A percentile compares a stretch with the other conserved stretches of the same genome.
These are phyloP conservation scores for Drosophila arizonae DNA, from an alignment of 1,140 invertebrate species.

Conservation along the genomic window DNA sequence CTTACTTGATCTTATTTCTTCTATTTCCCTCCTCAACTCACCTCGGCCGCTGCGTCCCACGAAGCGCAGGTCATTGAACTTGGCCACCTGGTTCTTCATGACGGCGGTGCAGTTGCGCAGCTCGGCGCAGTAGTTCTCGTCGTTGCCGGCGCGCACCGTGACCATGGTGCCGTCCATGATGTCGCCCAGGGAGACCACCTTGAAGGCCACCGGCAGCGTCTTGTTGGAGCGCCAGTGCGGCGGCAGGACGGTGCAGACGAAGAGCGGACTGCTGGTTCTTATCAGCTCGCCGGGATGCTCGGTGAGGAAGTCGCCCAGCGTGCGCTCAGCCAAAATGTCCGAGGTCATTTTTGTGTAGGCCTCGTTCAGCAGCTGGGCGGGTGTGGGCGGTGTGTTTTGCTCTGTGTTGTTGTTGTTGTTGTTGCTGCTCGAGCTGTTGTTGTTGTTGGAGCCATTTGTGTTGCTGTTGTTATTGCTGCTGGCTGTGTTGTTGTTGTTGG, in stretches of 20 bases:
- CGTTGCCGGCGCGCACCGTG: constrained; percentile 96
- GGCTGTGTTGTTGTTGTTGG: constrained; percentile 55
- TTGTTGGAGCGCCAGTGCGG: constrained; percentile 99
- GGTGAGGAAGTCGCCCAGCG: constrained; percentile 93
- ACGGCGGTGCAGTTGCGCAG: constrained; percentile 95
- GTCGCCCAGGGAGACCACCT: constrained; percentile 93
- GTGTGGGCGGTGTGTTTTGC: constrained; percentile 84
- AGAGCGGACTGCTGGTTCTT: constrained; percentile 94
- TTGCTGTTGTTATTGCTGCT: constrained; percentile 64
- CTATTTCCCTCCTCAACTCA: constrained; percentile 85
- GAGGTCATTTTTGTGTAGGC: constrained; percentile 95
- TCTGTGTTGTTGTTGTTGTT: constrained; percentile 83
- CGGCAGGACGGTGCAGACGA: constrained; percentile 96
- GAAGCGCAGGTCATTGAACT: constrained; percentile 99
- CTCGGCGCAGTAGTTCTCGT: constrained; percentile 98
- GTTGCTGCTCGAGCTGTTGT: constrained; percentile 81
- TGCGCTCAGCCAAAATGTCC: constrained; percentile 92
- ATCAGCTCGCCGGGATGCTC: constrained; percentile 97
- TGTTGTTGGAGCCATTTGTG: constrained; percentile 59
- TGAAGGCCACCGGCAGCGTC: constrained; percentile 96
- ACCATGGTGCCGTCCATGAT: constrained; percentile 98
- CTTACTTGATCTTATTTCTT: neutral
- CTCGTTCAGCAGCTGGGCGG: constrained; percentile 88
- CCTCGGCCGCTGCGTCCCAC: constrained; percentile 98
- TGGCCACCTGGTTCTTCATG: constrained; percentile 99